These are phyloP conservation scores for Timema cristinae DNA, from an alignment of 2,888 invertebrate species.

Conservation along the genomic window DNA sequence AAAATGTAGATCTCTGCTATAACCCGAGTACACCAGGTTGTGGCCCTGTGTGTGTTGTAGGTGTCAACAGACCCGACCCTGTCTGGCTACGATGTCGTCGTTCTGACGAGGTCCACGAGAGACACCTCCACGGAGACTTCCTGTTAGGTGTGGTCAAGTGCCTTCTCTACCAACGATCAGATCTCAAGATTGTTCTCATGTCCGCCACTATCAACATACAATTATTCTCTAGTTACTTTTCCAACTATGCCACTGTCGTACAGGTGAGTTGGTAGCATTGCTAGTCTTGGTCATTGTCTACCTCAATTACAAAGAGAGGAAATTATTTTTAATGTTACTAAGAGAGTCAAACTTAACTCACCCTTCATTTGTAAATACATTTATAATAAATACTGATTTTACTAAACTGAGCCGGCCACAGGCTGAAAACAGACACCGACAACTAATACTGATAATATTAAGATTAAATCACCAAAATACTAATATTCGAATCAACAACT, in stretches of 20 bases:
- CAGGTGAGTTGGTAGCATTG: slow-evolving; percentile 43
- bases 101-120: slow-evolving; percentile 95
- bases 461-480: too few relatives aligned
- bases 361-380: too few relatives aligned
- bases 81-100: slow-evolving; percentile 84
- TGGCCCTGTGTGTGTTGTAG: slow-evolving; percentile 49
- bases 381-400: too few relatives aligned
- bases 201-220: slow-evolving; percentile 98
- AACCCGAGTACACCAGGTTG: background rate
- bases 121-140: slow-evolving; percentile 93
- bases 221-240: slow-evolving; percentile 87
- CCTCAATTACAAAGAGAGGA: background rate
- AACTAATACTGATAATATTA: too few relatives aligned
- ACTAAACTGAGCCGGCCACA: too few relatives aligned
- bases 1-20: too few relatives aligned
- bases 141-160: slow-evolving; percentile 92
- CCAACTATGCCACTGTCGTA: slow-evolving; percentile 75
- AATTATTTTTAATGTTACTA: background rate
- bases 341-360: too few relatives aligned
- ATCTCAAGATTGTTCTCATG: slow-evolving; percentile 93
- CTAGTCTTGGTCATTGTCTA: background rate
- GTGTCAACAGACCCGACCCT: slow-evolving; percentile 76
- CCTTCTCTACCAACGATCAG: slow-evolving; percentile 69
- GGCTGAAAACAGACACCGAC: too few relatives aligned
- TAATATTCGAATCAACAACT: too few relatives aligned